Evolutionary conservation across 2,888 invertebrate species (phyloP), one percentile per base, ranked within the genome.

Genomic region (Drosophila atripex): DNA sequence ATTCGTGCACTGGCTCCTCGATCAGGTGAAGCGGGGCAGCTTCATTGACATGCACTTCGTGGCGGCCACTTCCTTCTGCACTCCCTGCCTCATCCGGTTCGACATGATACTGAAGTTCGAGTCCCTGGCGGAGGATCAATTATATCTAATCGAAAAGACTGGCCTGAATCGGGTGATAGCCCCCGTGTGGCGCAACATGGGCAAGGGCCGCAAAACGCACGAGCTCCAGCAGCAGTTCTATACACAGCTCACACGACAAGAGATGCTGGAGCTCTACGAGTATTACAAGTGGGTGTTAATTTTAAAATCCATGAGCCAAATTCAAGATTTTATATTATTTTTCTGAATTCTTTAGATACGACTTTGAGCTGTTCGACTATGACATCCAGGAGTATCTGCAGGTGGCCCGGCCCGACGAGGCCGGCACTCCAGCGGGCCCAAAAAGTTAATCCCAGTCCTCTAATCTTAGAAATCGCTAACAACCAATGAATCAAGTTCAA

Each of bases 281-380:
- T 94, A 97, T 87, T 98, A 96, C 90, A 95, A 93, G 95, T 96
- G 91, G 91, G 86, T 79, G 11, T 7, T 1, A 0, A 35, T 35
- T 23, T 23, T 43, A 6, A 46, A 21, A n/a, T 0, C 3, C 11
- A 11, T 3, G 21, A 4, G 4, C 5, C 0, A 9, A 2, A 1
- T 14, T 7, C 7, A 18, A 12, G 11, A 21, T 32, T n/a, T 16
- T 5, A 14, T 18, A 16, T 2, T 14, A 43, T 8, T 2, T n/a
- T 28, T 8, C 8, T 28, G 28, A 9, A 9, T 49, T n/a, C 1
- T 7, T 11, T 16, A 61, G 96, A 91, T 94, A 95, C 89, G 98
- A 98, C 91, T 97, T 97, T 91, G 94, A 95, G 90, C 93, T 98
- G 71, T 98, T 98, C 92, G 96, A 95, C 89, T 98, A 97, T 90